Evolutionary conservation across 1,140 invertebrate genomes (phyloP).

Genomic region (Bombus picipes): DNA sequence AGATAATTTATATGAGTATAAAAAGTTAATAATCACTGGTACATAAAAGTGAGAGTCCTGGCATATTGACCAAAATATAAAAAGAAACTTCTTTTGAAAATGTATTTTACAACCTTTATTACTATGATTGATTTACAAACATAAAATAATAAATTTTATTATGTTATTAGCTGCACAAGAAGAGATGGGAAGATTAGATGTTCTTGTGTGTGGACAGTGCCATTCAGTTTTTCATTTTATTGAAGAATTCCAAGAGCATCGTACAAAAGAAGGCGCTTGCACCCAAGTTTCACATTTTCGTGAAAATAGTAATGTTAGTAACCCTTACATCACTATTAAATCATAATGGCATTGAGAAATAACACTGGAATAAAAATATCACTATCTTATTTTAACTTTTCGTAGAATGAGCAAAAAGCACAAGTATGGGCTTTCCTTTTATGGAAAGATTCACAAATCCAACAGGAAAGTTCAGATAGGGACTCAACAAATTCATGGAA

Average conservation of each 20-base stretch:
- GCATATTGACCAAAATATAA: background rate
- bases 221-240: constrained; percentile 90
- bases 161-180: constrained; percentile 86
- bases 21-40: background rate
- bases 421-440: constrained; percentile 92
- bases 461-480: constrained; percentile 83
- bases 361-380: background rate
- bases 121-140: background rate
- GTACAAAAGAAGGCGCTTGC: constrained; percentile 77
- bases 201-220: constrained; percentile 91
- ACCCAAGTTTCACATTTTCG: constrained; percentile 78
- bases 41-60: background rate
- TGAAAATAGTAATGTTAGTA: constrained; percentile 79
- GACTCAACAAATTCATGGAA: constrained; percentile 87
- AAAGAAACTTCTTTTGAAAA: background rate
- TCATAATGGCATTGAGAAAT: background rate
- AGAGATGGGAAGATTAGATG: constrained; percentile 88
- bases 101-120: background rate
- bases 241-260: constrained; percentile 89
- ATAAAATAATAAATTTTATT: background rate
- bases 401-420: constrained; percentile 88
- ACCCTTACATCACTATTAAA: background rate
- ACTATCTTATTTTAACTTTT: constrained; percentile 13
- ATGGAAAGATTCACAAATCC: constrained; percentile 89
- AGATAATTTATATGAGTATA: background rate